Conservation (phyloP, 2,113 vertebrate species). For the Campylomormyrus numenius region DNA sequence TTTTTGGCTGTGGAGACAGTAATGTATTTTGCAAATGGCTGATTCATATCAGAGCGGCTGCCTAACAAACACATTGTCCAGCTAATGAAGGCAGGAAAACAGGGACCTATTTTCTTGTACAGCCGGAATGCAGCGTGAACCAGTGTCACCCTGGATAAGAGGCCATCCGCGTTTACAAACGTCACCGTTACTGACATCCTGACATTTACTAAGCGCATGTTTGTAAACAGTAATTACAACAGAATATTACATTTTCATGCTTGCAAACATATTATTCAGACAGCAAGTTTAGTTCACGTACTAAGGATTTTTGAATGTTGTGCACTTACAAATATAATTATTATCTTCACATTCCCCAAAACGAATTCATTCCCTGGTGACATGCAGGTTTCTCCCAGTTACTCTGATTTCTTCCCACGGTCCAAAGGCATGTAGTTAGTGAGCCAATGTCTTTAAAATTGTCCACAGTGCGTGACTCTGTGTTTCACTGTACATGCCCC, state of each 20-base stretch:
- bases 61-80: background rate
- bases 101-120: background rate
- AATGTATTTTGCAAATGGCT: background rate
- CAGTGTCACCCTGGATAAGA: background rate
- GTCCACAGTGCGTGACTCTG: background rate
- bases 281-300: background rate
- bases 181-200: background rate
- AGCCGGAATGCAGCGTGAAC: background rate
- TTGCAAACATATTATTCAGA: background rate
- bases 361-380: background rate
- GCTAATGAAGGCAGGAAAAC: conserved; percentile 6
- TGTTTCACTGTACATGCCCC: background rate
- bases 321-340: background rate
- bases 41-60: background rate
- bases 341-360: background rate
- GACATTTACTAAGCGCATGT: background rate
- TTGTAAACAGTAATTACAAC: background rate
- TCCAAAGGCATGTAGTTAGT: background rate
- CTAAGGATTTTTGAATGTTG: background rate
- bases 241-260: background rate
- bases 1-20: background rate
- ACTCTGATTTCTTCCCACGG: background rate
- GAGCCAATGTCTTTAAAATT: background rate
- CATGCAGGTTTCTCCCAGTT: background rate
- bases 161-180: background rate